phyloP scores from a whole-genome alignment of 1,140 invertebrate species.

The Sycobia sp. region DNA sequence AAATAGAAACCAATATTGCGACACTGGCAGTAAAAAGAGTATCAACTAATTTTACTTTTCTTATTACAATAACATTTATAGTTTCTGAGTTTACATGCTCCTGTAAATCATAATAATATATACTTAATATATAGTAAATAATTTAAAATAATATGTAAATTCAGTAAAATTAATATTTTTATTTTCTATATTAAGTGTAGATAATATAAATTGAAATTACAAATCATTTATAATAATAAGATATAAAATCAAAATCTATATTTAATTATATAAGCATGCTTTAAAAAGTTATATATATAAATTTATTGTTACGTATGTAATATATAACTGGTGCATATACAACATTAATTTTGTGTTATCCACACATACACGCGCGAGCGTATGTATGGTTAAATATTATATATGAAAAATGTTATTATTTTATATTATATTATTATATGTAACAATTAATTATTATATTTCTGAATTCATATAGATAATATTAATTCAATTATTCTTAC shows the following conservation, averaged over 20 bases:
- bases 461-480: neutral
- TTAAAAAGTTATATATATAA: neutral
- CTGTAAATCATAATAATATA: conserved; percentile 6
- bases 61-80: conserved; percentile 66
- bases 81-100: conserved; percentile 43
- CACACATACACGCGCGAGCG: too few species aligned
- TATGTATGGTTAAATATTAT: neutral
- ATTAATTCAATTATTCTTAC: conserved; percentile 23
- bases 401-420: neutral
- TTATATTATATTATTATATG: too few species aligned
- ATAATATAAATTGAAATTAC: neutral
- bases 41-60: conserved; percentile 72
- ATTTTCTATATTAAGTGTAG: too few species aligned
- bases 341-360: too few species aligned
- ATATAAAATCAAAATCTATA: neutral
- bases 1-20: conserved; percentile 77
- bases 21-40: conserved; percentile 79
- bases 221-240: neutral
- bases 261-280: too few species aligned
- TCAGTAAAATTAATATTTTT: too few species aligned
- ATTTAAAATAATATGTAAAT: too few species aligned
- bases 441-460: too few species aligned
- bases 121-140: too few species aligned
- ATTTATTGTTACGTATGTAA: too few species aligned
- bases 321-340: too few species aligned